These are phyloP conservation scores for Whitmania pigra DNA, from an alignment of 1,140 invertebrate species.

Conservation along the genomic window DNA sequence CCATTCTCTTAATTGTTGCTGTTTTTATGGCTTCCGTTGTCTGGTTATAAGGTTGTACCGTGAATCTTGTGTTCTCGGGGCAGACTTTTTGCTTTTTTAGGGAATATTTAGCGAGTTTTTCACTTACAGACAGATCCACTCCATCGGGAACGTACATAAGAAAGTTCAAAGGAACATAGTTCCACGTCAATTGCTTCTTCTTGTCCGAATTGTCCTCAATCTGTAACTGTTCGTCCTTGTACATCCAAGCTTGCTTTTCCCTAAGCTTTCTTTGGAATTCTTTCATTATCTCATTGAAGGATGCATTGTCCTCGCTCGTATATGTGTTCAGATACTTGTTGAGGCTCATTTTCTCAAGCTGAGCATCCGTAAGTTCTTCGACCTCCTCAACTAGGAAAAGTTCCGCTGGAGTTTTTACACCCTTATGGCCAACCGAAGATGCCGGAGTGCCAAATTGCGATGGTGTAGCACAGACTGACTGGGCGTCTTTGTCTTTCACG, in stretches of 20 bases:
- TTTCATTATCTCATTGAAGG: constrained; percentile 77
- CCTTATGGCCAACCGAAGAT: too few species aligned
- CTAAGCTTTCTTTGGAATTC: constrained; percentile 61
- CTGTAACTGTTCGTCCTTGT: constrained; percentile 65
- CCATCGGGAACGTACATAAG: constrained; percentile 94
- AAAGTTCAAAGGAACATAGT: constrained; percentile 76
- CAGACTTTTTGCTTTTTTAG: constrained; percentile 60
- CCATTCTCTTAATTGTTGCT: constrained; percentile 25
- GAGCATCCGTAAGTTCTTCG: not conserved
- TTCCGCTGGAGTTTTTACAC: too few species aligned
- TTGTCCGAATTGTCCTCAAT: constrained; percentile 29
- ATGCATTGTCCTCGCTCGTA: constrained; percentile 94
- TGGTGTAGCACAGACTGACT: too few species aligned
- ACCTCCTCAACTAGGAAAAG: too few species aligned
- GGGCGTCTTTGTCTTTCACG: constrained; percentile 56
- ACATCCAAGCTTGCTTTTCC: constrained; percentile 69
- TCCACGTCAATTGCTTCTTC: constrained; percentile 59
- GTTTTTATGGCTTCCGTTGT: constrained; percentile 38
- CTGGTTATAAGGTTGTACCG: constrained; percentile 59
- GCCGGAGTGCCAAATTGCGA: too few species aligned
- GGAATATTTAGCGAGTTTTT: constrained; percentile 55
- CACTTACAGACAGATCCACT: constrained; percentile 57
- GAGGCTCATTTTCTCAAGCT: constrained; percentile 41
- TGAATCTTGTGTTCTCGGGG: constrained; percentile 70
- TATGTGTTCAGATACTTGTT: constrained; percentile 72